These are phyloP conservation scores for Synanthedon andrenaeformis DNA, from an alignment of 2,888 invertebrate species.

Conservation along the genomic window DNA sequence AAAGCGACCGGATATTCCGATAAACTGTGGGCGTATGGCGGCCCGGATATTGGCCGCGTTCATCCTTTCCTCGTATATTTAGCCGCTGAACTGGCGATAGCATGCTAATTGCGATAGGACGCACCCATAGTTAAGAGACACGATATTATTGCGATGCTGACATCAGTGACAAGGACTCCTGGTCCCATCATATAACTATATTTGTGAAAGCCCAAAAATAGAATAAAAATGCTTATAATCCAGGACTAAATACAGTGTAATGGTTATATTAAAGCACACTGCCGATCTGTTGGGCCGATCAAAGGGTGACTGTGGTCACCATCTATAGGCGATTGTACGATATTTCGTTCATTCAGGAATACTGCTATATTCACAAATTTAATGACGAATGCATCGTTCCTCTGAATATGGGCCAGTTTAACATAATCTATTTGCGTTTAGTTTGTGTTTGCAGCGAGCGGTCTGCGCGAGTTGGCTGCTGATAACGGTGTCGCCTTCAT, in stretches of 20 bases:
- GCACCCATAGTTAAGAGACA: not conserved
- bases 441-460: constrained; percentile 11
- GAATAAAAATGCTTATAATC: too few species aligned
- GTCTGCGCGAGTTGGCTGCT: constrained; percentile 11
- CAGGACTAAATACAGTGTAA: too few species aligned
- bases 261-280: too few species aligned
- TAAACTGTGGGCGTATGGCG: not conserved
- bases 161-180: too few species aligned
- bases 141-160: not conserved
- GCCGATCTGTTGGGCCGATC: too few species aligned
- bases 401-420: constrained; percentile 12
- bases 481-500: not conserved
- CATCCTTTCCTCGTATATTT: not conserved
- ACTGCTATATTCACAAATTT: too few species aligned
- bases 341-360: too few species aligned
- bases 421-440: constrained; percentile 19
- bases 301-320: too few species aligned
- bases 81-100: not conserved
- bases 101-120: not conserved
- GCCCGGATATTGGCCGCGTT: not conserved
- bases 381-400: not conserved
- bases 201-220: too few species aligned
- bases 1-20: not conserved
- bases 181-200: too few species aligned
- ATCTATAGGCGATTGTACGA: too few species aligned